phyloP scores from a whole-genome alignment of 2,888 invertebrate genomes.

The Heteromyza rotundicornis region DNA sequence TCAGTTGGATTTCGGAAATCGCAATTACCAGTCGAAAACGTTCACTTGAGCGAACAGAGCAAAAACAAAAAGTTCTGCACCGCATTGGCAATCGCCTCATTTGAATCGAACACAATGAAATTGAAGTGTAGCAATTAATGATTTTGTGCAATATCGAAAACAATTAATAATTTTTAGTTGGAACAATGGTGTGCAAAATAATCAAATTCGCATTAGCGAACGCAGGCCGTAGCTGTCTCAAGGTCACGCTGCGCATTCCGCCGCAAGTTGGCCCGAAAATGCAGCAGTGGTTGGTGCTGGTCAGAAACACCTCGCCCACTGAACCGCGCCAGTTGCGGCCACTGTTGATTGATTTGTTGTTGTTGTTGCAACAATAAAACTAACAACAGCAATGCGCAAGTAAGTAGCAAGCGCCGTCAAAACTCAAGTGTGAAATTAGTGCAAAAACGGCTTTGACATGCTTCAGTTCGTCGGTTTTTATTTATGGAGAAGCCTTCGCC shows the following conservation, averaged over 20 bases:
- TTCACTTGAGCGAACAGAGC: slow-evolving; percentile 12
- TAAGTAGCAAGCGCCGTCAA: too few relatives aligned
- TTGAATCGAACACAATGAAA: too few relatives aligned
- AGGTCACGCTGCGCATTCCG: slow-evolving; percentile 35
- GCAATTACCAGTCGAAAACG: background rate
- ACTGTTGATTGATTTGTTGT: background rate
- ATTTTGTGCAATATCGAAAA: slow-evolving; percentile 11
- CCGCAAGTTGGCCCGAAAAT: slow-evolving; percentile 37
- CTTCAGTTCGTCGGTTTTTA: background rate
- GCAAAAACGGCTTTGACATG: background rate
- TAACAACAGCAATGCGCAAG: background rate
- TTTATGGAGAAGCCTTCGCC: background rate
- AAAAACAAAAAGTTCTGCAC: slow-evolving; percentile 13
- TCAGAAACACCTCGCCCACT: background rate
- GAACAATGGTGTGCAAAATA: slow-evolving; percentile 1
- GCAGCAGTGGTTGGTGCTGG: slow-evolving; percentile 20
- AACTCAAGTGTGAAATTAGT: background rate
- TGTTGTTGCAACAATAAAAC: background rate
- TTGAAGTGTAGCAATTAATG: background rate
- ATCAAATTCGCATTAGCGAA: slow-evolving; percentile 11
- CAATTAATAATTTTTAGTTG: background rate
- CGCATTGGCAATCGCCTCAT: too few relatives aligned
- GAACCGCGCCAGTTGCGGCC: background rate
- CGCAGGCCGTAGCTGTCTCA: slow-evolving; percentile 29
- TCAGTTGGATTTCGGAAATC: background rate